phyloP scores from a whole-genome alignment of 2,888 invertebrate species.

The Philhelius pedissequus region DNA sequence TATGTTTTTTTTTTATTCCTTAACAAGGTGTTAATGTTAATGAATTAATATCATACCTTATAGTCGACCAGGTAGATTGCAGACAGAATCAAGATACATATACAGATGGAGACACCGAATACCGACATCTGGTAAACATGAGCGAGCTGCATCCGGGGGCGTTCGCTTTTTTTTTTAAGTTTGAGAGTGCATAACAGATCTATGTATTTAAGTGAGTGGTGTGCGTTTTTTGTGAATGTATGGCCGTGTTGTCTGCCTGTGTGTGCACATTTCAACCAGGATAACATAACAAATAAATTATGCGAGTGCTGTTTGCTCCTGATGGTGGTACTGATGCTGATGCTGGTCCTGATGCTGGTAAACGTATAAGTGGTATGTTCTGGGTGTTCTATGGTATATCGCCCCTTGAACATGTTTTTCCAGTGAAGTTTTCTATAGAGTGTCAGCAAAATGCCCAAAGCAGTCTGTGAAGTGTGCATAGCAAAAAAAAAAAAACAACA shows the following conservation, averaged over 20 bases:
- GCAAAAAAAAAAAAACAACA: not conserved
- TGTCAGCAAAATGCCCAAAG: slow-evolving; percentile 45
- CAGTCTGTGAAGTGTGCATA: slow-evolving; percentile 29
- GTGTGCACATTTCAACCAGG: slow-evolving; percentile 6
- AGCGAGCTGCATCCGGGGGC: slow-evolving; percentile 9
- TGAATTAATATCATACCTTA: slow-evolving; percentile 19
- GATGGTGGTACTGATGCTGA: slow-evolving; percentile 3
- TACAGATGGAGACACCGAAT: not conserved
- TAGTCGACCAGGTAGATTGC: not conserved
- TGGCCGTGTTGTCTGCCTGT: not conserved
- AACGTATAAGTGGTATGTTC: not conserved
- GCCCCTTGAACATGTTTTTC: slow-evolving; percentile 40
- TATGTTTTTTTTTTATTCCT: slow-evolving; percentile 1
- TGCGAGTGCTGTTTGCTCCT: slow-evolving; percentile 40
- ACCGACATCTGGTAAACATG: slow-evolving; percentile 6
- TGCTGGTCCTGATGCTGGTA: not conserved
- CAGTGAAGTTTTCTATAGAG: slow-evolving; percentile 37
- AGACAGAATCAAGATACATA: not conserved
- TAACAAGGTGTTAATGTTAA: slow-evolving; percentile 57
- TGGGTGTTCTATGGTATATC: slow-evolving; percentile 23
- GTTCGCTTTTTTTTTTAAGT: not conserved
- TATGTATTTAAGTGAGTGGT: not conserved
- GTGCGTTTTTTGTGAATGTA: not conserved
- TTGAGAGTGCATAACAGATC: slow-evolving; percentile 4
- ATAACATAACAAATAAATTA: slow-evolving; percentile 60